Evolutionary conservation across 2,797 vertebrate species (phyloP).

Genomic region (Coranthus polyacanthus): DNA sequence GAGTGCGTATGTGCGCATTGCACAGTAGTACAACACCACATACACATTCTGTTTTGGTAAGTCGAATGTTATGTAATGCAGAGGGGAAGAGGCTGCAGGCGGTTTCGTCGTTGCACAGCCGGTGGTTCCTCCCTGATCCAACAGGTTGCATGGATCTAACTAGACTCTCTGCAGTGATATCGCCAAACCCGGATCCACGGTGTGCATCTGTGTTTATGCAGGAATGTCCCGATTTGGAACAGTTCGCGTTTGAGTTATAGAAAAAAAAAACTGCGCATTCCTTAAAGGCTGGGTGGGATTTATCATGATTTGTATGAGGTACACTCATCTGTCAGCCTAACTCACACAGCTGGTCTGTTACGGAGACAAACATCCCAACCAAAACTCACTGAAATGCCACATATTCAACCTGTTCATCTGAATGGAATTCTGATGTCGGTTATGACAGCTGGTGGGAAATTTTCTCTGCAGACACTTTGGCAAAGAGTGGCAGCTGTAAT

Average conservation of each 20-base stretch:
- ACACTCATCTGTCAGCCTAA: conserved; percentile 27
- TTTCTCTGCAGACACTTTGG: conserved; percentile 2
- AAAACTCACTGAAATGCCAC: neutral
- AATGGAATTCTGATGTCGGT: conserved; percentile 3
- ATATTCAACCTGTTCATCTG: conserved; percentile 15
- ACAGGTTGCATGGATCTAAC: conserved; percentile 5
- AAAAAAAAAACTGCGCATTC: conserved; percentile 51
- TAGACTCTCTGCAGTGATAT: neutral
- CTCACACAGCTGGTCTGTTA: conserved; percentile 46
- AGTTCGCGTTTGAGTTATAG: conserved; percentile 17
- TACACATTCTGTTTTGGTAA: neutral
- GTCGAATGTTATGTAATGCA: neutral
- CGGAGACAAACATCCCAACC: conserved; percentile 20
- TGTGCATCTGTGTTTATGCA: neutral
- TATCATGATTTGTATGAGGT: conserved; percentile 36
- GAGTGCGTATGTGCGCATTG: no score
- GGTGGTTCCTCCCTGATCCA: conserved; percentile 23
- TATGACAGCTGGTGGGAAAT: conserved; percentile 31
- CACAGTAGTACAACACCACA: conserved; percentile 1
- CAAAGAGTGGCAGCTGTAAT: conserved; percentile 1
- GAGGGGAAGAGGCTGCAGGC: conserved; percentile 2
- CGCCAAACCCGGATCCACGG: conserved; percentile 9
- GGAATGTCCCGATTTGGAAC: conserved; percentile 8
- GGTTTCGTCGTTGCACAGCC: no score
- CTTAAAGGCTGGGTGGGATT: conserved; percentile 41